Base-by-base conservation (phyloP, 1,140 invertebrate genomes). In the Anadara kagoshimensis region DNA sequence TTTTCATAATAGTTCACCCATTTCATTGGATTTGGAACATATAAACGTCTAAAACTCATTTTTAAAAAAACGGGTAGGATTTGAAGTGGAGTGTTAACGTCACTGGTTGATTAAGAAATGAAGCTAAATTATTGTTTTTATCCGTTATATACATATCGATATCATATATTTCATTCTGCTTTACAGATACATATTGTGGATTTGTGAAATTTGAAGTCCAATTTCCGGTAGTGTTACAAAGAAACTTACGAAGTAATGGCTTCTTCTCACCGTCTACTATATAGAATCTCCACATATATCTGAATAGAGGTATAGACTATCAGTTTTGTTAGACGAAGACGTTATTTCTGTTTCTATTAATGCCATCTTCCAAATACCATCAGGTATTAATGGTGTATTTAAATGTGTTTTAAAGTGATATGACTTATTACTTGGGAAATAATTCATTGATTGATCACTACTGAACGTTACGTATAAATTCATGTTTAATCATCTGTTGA, bases 81-180 rank as follows among this genome's bases (percentile, higher is more conserved):
- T 69, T 74, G 16, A 74, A 69, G 41, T 74, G 72, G 62, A 74
- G 72, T 45, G 58, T 74, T 16, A 69, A 11, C 22, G 57, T 62
- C 51, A 59, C 12, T 20, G 64, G 47, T 45, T 41, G 47, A 56
- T n/a, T 43, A 47, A 75, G 36, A 65, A 75, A 69, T 69, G 73
- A 65, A 41, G 67, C 67, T 12, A 63, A 45, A 5, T 62, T 36
- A 54, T 54, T 58, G 18, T 51, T n/a, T 14, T 18, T 24, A 45
- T 56, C 53, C 45, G 67, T 64, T 75, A 75, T 69, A 64, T 44
- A 51, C 22, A 75, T 62, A 26, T 75, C 67, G 14, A 75, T 49
- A 20, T 49, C n/a, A 49, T 49, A 49, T 20, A 49, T 18, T 49
- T 58, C 26, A 10, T 29, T 53, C 12, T 43, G 43, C n/a, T 67